Evolutionary conservation across 2,888 invertebrate genomes (phyloP).

Genomic region (Pseudococcus jackbeardsleyi): DNA sequence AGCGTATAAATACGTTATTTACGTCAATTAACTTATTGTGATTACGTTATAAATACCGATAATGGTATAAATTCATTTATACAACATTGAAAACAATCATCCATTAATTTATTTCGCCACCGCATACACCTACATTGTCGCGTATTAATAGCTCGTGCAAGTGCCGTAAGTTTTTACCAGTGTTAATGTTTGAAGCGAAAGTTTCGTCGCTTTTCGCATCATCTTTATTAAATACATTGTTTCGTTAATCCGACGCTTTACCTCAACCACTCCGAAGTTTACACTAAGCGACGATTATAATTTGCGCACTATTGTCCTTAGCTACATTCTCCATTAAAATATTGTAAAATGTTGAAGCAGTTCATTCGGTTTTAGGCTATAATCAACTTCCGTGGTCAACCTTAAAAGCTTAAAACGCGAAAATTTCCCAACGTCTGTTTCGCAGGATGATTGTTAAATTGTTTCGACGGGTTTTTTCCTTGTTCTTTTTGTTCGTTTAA

Average conservation of each 20-base stretch:
- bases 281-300: constrained; percentile 62
- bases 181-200: constrained; percentile 55
- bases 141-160: constrained; percentile 57
- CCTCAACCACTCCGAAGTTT: constrained; percentile 27
- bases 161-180: constrained; percentile 59
- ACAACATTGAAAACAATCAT: constrained; percentile 55
- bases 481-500: constrained; percentile 45
- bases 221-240: constrained; percentile 64
- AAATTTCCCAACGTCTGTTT: constrained; percentile 49
- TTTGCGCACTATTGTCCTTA: constrained; percentile 63
- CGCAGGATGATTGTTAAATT: constrained; percentile 53
- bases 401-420: constrained; percentile 52
- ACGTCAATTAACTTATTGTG: constrained; percentile 31
- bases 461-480: constrained; percentile 51
- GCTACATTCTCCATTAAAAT: constrained; percentile 57
- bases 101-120: constrained; percentile 57
- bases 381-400: constrained; percentile 63
- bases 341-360: constrained; percentile 58
- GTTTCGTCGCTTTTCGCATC: constrained; percentile 59
- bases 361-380: constrained; percentile 56
- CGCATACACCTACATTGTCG: background rate
- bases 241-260: constrained; percentile 53
- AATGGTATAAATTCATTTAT: constrained; percentile 47
- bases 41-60: constrained; percentile 49
- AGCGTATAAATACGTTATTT: constrained; percentile 35